A percentile compares a stretch with the other conserved stretches of the same genome.
Evolutionary conservation across 2,113 vertebrate species (phyloP).

Genomic region (Tychaedon coryphoeus): DNA sequence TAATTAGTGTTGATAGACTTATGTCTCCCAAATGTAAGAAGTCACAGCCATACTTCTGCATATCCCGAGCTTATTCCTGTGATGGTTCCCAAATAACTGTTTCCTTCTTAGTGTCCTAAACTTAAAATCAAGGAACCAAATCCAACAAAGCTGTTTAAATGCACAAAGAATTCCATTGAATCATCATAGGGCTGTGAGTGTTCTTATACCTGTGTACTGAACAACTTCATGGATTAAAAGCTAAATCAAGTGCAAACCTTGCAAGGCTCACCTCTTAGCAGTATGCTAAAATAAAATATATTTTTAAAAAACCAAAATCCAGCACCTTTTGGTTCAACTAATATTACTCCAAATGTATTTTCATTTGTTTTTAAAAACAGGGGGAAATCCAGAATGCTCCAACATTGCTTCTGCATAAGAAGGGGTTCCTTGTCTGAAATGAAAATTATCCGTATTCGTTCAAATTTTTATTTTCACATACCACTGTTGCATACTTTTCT

Average conservation of each 20-base stretch:
- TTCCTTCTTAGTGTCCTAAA: background rate
- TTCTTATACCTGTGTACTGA: background rate
- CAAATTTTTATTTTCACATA: background rate
- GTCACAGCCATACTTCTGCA: background rate
- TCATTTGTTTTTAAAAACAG: background rate
- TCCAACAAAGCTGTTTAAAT: background rate
- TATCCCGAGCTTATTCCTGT: background rate
- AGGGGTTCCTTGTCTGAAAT: background rate
- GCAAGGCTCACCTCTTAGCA: background rate
- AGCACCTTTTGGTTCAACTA: background rate
- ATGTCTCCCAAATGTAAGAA: background rate
- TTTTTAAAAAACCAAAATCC: background rate
- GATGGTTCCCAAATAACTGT: background rate
- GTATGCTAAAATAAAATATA: background rate
- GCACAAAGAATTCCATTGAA: background rate
- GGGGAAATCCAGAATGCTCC: background rate
- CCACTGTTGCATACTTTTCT: accelerated
- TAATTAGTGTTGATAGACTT: background rate
- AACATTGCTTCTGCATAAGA: background rate
- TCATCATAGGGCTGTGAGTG: background rate
- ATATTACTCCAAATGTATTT: background rate
- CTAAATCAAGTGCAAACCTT: background rate
- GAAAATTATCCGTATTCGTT: background rate
- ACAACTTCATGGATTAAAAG: background rate
- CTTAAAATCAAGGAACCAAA: background rate